phyloP scores from a whole-genome alignment of 2,888 invertebrate genomes.

The Oxycera nigricornis region DNA sequence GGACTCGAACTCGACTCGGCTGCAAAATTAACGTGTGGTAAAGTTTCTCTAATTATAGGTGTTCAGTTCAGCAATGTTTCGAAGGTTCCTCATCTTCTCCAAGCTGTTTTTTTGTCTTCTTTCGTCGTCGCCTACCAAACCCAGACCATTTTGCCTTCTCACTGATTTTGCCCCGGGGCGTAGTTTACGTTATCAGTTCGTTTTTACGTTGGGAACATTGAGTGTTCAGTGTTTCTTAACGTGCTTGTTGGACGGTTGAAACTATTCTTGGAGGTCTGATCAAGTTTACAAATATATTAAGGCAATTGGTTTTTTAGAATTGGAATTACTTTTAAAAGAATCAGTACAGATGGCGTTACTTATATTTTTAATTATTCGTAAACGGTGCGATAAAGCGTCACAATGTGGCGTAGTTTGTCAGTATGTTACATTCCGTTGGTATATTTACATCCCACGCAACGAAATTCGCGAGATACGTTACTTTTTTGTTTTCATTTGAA shows the following conservation, averaged over 20 bases:
- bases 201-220: neutral
- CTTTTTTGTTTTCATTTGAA: too few species aligned
- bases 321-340: too few species aligned
- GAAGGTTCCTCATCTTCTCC: constrained; percentile 17
- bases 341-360: too few species aligned
- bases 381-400: too few species aligned
- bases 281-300: too few species aligned
- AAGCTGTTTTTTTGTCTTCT: neutral
- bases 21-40: constrained; percentile 51
- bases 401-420: too few species aligned
- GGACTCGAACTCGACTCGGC: constrained; percentile 18
- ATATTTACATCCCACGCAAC: too few species aligned
- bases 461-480: too few species aligned
- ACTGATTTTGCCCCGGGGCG: constrained; percentile 6
- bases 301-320: too few species aligned
- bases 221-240: neutral
- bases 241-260: neutral
- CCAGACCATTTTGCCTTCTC: neutral
- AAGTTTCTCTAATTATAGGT: constrained; percentile 53
- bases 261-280: neutral
- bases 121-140: neutral
- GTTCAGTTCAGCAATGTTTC: constrained; percentile 43
- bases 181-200: constrained; percentile 14
- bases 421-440: too few species aligned
- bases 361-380: too few species aligned